Base-by-base conservation (phyloP, 1,140 invertebrate species). In the Apocrypta bakeri region DNA sequence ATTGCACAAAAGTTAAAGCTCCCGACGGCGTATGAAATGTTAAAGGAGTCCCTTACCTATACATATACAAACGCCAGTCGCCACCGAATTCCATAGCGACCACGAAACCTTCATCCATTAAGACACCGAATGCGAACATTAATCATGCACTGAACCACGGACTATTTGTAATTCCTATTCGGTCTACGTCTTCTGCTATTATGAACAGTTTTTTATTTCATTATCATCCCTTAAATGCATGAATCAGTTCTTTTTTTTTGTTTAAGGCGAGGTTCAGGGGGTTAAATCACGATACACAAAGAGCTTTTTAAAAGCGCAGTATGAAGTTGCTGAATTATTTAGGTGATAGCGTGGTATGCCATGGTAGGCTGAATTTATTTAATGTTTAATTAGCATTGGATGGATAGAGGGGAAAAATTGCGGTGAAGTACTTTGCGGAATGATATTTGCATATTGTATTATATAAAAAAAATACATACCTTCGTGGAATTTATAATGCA, bases 141-240 rank as follows among this genome's bases (percentile, higher is more conserved):
- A 42, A 42, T 75, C 48, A 75, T 31, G 12, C 73, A 24, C 25
- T 17, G 33, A 37, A 37, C 33, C 33, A 8, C 24, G n/a, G 40
- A 29, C 21, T 75, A 21, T 75, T 75, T 61, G 66, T 73, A 48
- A 73, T 73, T 73, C 48, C 71, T 29, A 3, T 6, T 21, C 14
- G 11, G 25, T 21, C 0, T 68, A 21, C 8, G n/a, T 1, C 17
- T 6, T 24, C 64, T 9, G 29, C 12, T 11, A 27, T 24, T 25
- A n/a, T 72, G 69, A 37, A 37, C 21, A 31, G 12, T 72, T 21
- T 31, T 72, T 72, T 72, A 72, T 37, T 37, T 37, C 31, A 33
- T 72, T 72, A 72, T 37, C 64, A 25, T 2, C 17, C 29, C 25
- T 31, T 27, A 29, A 68, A 68, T 56, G 17, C 42, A 56, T 56